Base-by-base conservation (phyloP, 2,113 vertebrate species). In the Chinchilla lanigera region DNA sequence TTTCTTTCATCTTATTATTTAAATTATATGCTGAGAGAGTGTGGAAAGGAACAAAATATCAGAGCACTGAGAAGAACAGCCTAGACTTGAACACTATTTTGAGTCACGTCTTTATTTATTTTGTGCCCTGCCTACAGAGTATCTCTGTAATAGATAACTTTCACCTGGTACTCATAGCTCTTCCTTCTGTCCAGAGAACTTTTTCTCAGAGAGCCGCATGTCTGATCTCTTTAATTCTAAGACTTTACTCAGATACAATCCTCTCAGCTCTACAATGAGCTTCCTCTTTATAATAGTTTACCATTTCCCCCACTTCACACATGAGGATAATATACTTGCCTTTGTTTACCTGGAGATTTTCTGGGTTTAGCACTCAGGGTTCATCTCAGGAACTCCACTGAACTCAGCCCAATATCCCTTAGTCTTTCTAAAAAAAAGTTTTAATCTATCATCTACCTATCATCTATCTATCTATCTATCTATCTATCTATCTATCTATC, bases 271-370 rank as follows among this genome's bases (percentile, higher is more conserved):
- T 60, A 41, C 4, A 30, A 4, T 28, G 30, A 73, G 26, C 30
- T 92, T 85, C 58, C n/a, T 89, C 5, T 92, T 87, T 65, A 82
- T 71, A 97, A 92, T 24, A 81, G 9, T 12, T 61, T 60, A 63
- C 26, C 33, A 22, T n/a, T 71, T 61, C 4, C 24, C 44, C 38
- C 3, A 38, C 54, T 33, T 22, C 6, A 11, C 9, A 69, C 5
- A 86, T 14, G 47, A 90, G 7, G 16, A 8, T 41, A 14, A 54
- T 35, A 22, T 87, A 26, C 24, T 83, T 78, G 5, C 67, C 7
- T 35, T 89, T 54, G 24, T 63, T 83, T 86, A 6, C 30, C 35
- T 86, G 30, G 35, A 11, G 52, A 17, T 52, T 75, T 60, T 61
- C 41, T 92, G 7, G 41, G 58, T 95, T 89, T 69, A 96, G 47